A percentile compares a stretch with the other conserved stretches of the same genome.
Conservation (phyloP, 2,797 vertebrate species). For the Garrulus glandarius region DNA sequence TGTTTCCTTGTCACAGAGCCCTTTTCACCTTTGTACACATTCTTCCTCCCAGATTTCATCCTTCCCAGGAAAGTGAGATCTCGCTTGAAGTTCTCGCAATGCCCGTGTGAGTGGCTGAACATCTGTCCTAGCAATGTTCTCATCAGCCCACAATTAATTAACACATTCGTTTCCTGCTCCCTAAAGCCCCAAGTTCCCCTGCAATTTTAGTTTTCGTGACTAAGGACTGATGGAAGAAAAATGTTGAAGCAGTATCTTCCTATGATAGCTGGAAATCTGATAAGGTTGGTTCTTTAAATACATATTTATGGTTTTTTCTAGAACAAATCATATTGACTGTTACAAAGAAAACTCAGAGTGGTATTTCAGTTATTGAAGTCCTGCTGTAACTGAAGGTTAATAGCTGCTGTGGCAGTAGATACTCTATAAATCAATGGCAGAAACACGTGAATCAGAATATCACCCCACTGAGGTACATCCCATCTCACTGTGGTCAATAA, state of each 20-base stretch:
- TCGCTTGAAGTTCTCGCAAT: neutral
- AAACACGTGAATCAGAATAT: neutral
- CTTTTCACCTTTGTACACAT: neutral
- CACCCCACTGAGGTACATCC: neutral
- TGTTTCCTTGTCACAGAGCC: neutral
- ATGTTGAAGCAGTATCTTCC: neutral
- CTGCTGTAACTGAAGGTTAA: slow-evolving; percentile 39
- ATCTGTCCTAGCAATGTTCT: slow-evolving; percentile 9
- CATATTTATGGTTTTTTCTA: neutral
- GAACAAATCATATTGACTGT: neutral
- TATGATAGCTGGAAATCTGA: neutral
- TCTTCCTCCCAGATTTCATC: neutral
- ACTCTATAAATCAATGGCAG: slow-evolving; percentile 48
- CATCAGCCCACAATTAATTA: slow-evolving; percentile 24
- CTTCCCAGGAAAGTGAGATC: neutral
- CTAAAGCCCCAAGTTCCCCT: neutral
- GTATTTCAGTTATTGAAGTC: slow-evolving; percentile 43
- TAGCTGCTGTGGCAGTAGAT: slow-evolving; percentile 34
- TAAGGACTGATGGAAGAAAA: neutral
- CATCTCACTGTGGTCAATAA: neutral
- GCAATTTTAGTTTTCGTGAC: neutral
- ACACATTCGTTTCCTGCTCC: neutral
- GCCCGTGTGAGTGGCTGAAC: neutral
- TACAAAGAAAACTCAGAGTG: slow-evolving; percentile 3
- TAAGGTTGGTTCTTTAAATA: neutral